Evolutionary conservation across 2,797 vertebrate species (phyloP).

Genomic region (Silurus lanzhouensis): DNA sequence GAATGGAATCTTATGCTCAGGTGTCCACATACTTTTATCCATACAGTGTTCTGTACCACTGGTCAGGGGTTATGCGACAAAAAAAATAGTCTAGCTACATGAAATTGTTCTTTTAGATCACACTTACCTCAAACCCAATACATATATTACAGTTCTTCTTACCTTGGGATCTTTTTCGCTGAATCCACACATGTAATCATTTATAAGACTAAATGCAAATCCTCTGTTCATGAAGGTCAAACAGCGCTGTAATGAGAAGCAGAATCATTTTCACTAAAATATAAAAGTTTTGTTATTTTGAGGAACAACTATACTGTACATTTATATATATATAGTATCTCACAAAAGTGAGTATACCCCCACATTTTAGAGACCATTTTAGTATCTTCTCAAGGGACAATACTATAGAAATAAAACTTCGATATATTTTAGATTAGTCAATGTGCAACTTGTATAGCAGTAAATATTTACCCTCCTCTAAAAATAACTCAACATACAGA

Average conservation of each 20-base stretch:
- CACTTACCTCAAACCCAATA: background rate
- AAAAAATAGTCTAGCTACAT: background rate
- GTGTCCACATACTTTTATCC: no score
- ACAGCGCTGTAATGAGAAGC: conserved; percentile 78
- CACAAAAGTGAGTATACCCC: no score
- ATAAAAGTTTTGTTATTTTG: background rate
- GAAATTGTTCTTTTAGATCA: background rate
- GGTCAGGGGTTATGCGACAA: background rate
- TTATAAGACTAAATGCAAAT: conserved; percentile 90
- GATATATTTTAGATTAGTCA: no score
- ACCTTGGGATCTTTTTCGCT: conserved; percentile 95
- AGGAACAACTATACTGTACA: background rate
- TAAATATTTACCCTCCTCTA: no score
- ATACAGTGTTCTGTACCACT: background rate
- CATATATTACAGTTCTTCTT: conserved; percentile 33
- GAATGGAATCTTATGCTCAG: no score
- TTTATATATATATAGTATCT: background rate
- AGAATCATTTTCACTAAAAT: background rate
- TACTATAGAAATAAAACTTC: no score
- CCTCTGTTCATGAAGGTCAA: conserved; percentile 97
- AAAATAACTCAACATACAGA: no score
- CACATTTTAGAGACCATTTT: no score
- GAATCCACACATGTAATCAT: conserved; percentile 94
- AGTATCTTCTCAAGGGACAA: no score
- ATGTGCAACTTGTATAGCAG: no score